Conservation (phyloP, 2,888 invertebrate species). For the Agonum fuliginosum region DNA sequence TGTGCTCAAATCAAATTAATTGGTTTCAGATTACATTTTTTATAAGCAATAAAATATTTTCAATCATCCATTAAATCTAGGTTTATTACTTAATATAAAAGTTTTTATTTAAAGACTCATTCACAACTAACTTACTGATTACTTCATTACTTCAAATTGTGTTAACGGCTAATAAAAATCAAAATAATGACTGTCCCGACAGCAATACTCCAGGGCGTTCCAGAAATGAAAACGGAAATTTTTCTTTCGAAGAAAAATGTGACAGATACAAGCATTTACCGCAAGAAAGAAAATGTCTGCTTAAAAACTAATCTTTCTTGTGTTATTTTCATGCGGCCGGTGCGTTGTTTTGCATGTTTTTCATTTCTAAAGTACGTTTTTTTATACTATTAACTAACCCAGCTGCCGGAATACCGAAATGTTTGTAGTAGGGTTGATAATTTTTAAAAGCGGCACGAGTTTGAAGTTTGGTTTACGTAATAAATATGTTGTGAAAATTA, state of each 20-base stretch:
- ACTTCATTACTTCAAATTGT: conserved; percentile 29
- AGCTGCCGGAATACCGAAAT: conserved; percentile 4
- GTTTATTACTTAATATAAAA: background rate
- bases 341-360: conserved; percentile 37
- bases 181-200: conserved; percentile 21
- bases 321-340: conserved; percentile 34
- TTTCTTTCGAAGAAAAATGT: conserved; percentile 12
- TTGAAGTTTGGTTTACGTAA: background rate
- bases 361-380: conserved; percentile 33
- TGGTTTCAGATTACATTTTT: conserved; percentile 31
- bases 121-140: conserved; percentile 11
- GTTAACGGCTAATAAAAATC: conserved; percentile 32
- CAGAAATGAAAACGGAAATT: background rate
- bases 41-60: conserved; percentile 17
- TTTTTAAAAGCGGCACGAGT: conserved; percentile 14
- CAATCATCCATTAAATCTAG: background rate
- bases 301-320: conserved; percentile 38
- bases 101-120: background rate
- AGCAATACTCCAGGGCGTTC: background rate
- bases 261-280: conserved; percentile 33
- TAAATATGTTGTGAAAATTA: background rate
- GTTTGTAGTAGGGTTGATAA: background rate
- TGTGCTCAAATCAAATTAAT: background rate
- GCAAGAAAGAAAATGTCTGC: conserved; percentile 29
- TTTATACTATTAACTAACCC: conserved; percentile 45